phyloP scores from a whole-genome alignment of 2,797 vertebrate species.

The Notolepis coatsorum region DNA sequence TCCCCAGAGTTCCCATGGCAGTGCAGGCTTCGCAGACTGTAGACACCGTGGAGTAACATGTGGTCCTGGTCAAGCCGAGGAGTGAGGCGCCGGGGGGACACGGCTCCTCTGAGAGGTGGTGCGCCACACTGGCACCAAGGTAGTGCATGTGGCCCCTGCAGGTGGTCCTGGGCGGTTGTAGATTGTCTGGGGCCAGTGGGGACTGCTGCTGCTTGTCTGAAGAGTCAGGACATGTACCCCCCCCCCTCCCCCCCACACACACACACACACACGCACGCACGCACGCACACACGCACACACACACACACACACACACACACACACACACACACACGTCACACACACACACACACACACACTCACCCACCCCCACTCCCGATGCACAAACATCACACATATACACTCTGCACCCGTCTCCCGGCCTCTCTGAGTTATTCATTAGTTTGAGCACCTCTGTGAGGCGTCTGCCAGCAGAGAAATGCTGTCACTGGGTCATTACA shows the following conservation, averaged over 20 bases:
- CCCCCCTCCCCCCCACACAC: constrained; percentile 25
- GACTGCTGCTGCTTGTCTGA: constrained; percentile 55
- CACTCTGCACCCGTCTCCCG: constrained; percentile 28
- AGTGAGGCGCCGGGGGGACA: constrained; percentile 36
- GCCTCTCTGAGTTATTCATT: constrained; percentile 69
- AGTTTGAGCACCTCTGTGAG: constrained; percentile 59
- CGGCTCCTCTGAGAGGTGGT: constrained; percentile 31
- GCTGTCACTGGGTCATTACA: constrained; percentile 70
- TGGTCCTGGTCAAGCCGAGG: constrained; percentile 44
- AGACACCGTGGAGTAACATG: constrained; percentile 49
- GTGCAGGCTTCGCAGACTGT: constrained; percentile 42
- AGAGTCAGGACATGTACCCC: constrained; percentile 61
- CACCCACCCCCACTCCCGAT: constrained; percentile 2
- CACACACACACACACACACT: not conserved
- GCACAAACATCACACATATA: not conserved
- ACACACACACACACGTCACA: constrained; percentile 28
- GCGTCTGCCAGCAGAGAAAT: constrained; percentile 53
- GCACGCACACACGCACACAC: too few species aligned
- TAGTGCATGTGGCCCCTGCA: constrained; percentile 40
- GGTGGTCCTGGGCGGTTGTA: constrained; percentile 53
- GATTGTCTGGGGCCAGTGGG: constrained; percentile 65
- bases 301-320: constrained; percentile 38
- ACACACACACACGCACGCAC: not conserved
- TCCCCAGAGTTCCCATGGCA: constrained; percentile 43
- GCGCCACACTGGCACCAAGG: constrained; percentile 43